Evolutionary conservation across 1,140 invertebrate genomes (phyloP).

Genomic region (Neodiprion virginianus): DNA sequence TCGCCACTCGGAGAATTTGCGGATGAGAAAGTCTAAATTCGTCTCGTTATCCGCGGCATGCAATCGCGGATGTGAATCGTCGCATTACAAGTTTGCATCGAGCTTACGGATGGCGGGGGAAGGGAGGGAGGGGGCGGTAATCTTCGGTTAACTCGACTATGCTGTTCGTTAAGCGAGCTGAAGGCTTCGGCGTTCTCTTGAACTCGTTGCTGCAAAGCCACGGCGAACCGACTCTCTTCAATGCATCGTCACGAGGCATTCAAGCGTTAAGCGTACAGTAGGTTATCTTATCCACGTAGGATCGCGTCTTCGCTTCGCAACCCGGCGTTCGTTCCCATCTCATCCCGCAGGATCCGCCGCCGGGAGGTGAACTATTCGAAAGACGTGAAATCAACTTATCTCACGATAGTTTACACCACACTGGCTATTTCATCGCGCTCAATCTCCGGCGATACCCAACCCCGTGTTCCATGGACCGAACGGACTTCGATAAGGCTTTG

Average conservation of each 20-base stretch:
- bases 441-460: neutral
- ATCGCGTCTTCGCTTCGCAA: neutral
- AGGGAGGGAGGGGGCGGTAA: neutral
- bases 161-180: neutral
- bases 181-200: neutral
- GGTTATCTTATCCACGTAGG: neutral
- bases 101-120: neutral
- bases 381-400: conserved; percentile 9
- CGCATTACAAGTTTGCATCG: too few species aligned
- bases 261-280: conserved; percentile 8
- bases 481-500: conserved; percentile 8
- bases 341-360: neutral
- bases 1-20: neutral
- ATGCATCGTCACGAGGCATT: conserved; percentile 5
- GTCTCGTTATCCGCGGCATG: neutral
- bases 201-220: too few species aligned
- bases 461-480: conserved; percentile 14
- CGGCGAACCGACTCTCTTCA: neutral
- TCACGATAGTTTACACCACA: conserved; percentile 14
- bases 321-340: neutral
- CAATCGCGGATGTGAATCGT: neutral
- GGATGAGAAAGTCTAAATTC: neutral
- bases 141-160: neutral
- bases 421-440: neutral
- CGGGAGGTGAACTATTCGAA: neutral